phyloP scores from a whole-genome alignment of 2,888 invertebrate genomes.

The Cephus sareptanus region DNA sequence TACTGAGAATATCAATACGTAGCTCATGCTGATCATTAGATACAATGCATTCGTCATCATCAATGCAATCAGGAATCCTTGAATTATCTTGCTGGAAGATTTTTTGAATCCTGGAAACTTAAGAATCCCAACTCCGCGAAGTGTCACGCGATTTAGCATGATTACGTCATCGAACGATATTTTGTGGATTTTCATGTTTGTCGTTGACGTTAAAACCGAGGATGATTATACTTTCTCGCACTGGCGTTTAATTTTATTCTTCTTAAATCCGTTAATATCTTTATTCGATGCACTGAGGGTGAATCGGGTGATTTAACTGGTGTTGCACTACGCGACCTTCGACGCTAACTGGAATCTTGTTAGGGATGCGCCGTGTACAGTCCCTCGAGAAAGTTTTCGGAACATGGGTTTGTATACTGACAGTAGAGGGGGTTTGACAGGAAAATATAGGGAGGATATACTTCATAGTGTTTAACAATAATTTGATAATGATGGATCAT shows the following conservation, averaged over 20 bases:
- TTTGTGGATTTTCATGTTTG: not conserved
- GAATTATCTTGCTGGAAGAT: not conserved
- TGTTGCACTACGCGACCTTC: not conserved
- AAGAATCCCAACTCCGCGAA: not conserved
- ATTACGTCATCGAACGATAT: not conserved
- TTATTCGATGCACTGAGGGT: too few relatives aligned
- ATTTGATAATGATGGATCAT: too few relatives aligned
- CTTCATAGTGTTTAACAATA: not conserved
- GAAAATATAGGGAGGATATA: not conserved
- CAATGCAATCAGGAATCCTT: not conserved
- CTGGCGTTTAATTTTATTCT: not conserved
- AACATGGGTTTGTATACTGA: not conserved
- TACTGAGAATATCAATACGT: not conserved
- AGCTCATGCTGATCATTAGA: not conserved
- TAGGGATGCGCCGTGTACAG: not conserved
- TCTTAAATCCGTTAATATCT: not conserved
- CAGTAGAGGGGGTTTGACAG: not conserved
- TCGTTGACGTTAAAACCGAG: not conserved
- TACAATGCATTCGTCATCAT: not conserved
- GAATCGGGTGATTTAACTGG: not conserved
- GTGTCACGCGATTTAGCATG: not conserved
- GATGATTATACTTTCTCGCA: not conserved
- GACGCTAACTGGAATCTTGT: not conserved
- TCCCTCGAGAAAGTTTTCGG: not conserved
- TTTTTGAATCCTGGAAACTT: not conserved